phyloP scores from a whole-genome alignment of 2,113 vertebrate genomes.

The Trinectes maculatus region DNA sequence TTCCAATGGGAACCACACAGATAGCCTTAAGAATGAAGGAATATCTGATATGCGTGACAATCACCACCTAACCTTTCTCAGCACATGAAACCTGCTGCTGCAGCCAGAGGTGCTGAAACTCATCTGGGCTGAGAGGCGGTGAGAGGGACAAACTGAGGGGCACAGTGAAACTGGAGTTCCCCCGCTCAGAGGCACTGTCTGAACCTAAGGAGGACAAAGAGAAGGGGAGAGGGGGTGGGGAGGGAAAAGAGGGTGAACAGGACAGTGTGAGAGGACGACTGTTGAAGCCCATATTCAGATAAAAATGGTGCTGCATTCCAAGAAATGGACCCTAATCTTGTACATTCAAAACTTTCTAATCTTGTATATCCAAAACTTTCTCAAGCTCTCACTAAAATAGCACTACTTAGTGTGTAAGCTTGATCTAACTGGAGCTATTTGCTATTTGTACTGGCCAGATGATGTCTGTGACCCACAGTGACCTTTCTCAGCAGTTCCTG shows the following conservation, averaged over 20 bases:
- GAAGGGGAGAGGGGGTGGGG: no score
- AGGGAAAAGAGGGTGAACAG: neutral
- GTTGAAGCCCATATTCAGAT: neutral
- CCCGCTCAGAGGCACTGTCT: neutral
- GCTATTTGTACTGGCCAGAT: neutral
- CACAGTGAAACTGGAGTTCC: neutral
- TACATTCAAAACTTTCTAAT: no score
- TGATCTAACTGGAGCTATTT: neutral
- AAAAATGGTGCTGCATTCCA: constrained; percentile 8
- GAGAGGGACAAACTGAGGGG: constrained; percentile 55
- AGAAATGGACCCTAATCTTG: constrained; percentile 6
- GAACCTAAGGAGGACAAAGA: constrained; percentile 28
- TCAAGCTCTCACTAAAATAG: neutral
- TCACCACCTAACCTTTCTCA: constrained; percentile 33
- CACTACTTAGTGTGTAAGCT: neutral
- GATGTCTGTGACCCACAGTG: neutral
- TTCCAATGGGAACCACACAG: neutral
- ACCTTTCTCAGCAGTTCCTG: neutral
- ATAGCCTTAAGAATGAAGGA: neutral
- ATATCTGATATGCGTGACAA: neutral
- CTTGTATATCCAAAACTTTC: neutral
- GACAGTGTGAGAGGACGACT: neutral
- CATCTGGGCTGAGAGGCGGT: constrained; percentile 65
- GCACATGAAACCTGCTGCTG: constrained; percentile 16
- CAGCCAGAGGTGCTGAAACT: constrained; percentile 73